Evolutionary conservation across 2,888 invertebrate genomes (phyloP).

Genomic region (Dolomedes plantarius): DNA sequence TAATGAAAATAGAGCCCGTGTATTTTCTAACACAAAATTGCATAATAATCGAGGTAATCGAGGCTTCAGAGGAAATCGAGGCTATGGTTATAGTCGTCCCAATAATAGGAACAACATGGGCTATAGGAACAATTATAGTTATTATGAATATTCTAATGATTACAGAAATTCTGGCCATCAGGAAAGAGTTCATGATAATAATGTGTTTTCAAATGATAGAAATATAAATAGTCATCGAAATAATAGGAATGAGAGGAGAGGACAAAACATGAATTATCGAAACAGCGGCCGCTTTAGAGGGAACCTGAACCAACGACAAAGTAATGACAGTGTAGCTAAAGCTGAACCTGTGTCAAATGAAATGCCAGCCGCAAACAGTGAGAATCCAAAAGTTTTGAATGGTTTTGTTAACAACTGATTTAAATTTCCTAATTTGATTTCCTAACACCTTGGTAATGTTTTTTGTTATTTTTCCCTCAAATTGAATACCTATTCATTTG

Average conservation of each 20-base stretch:
- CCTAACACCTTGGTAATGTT: neutral
- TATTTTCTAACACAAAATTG: conserved; percentile 39
- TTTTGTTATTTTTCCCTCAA: neutral
- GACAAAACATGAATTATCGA: conserved; percentile 7
- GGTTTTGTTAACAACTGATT: conserved; percentile 40
- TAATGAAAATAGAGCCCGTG: conserved; percentile 32
- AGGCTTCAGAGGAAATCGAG: conserved; percentile 22
- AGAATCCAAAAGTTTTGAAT: conserved; percentile 33
- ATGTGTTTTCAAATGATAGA: conserved; percentile 37
- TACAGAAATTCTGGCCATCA: conserved; percentile 25
- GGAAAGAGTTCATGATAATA: conserved; percentile 23
- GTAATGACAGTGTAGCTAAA: neutral
- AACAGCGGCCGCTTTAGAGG: conserved; percentile 21
- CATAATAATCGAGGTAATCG: conserved; percentile 12
- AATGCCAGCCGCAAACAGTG: conserved; percentile 14
- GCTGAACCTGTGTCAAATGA: conserved; percentile 16
- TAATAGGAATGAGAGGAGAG: conserved; percentile 28
- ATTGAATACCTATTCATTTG: neutral
- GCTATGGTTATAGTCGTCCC: conserved; percentile 14
- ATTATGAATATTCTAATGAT: conserved; percentile 24
- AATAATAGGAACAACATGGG: conserved; percentile 24
- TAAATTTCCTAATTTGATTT: conserved; percentile 11
- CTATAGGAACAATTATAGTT: conserved; percentile 21
- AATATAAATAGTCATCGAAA: conserved; percentile 38
- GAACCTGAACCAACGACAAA: conserved; percentile 8